Evolutionary conservation across 1,140 invertebrate species (phyloP), one percentile per base, ranked within the genome.

Genomic region (Whitmania pigra): DNA sequence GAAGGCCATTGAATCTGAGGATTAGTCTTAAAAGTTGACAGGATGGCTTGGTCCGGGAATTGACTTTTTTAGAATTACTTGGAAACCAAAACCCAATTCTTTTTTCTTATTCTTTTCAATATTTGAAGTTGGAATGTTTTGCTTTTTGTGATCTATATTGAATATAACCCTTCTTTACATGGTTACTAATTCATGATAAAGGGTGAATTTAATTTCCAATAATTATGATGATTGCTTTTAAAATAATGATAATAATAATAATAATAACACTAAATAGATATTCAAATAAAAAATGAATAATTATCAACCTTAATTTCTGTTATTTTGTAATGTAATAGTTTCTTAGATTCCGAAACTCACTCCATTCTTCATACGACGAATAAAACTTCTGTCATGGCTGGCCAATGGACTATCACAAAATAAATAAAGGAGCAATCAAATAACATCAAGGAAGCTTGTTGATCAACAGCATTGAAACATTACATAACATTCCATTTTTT

Each of bases 401-500:
- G n/a, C 18, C 43, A 31, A 22, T 18, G 22, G 29, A 49, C 43
- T 49, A 1, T 31, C 27, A 49, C 2, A 60, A 74, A 22, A 55
- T 57, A 22, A 54, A 54, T 27, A 20, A 54, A 18, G 31, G 31
- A 25, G 20, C 73, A 4, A 71, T 54, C 67, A 54, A 68, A 69
- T 66, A 43, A 53, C 25, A 20, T 25, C 18, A 22, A 40, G 7
- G 57, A 29, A 40, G 66, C 31, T 7, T 40, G 67, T 40, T 67
- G 15, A 73, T 20, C 43, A 73, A 66, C 53, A 71, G 27, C 25
- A 68, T 25, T 53, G 82, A 49, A 36, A 6, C 6, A 36, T 36
- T 36, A 36, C 31, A 36, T 36, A 36, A 36, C 6, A 6, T 36
- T 36, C 6, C 31, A 36, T 36, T 3, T 49, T 49, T 49, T 15